Evolutionary conservation across 2,888 invertebrate genomes (phyloP), one percentile per base, ranked within the genome.

Genomic region (Catocala sponsa): DNA sequence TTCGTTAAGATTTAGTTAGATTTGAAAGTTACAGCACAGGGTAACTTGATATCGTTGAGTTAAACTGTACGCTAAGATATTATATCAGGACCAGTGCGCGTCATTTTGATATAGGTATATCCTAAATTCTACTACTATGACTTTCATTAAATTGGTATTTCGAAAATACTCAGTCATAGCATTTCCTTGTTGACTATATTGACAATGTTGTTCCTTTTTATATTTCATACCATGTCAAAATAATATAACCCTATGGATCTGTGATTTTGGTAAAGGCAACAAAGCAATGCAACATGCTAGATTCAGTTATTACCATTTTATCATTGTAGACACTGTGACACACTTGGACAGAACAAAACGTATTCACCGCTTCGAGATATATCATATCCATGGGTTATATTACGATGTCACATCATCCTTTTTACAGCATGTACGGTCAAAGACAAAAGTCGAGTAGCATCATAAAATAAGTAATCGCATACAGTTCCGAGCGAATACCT

Each of bases 1-100:
- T 86, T 77, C 59, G 70, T 81, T 82, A 72, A 73, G 61, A 15
- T 49, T 65, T 63, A 68, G 63, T 69, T 65, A 72, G 62, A 69
- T 76, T 65, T 71, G 63, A 70, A 75, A 80, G 80, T 82, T 84
- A 82, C 84, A 71, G 77, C 78, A 81, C 84, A 84, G 81, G 80
- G 83, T 85, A 76, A 84, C 80, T 79, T 79, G 70, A 79, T 73
- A 68, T 79, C 66, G 57, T 67, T 50, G 60, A 63, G 54, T 68
- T 69, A 52, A 59, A 78, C 69, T 63, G 64, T 75, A 54, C 25
- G 42, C 25, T 59, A 54, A 42, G 11, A 25, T 53, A 4, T 44
- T 53, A 4, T 44, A 42, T 42, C 77, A 68, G 72, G 78, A 81
- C 78, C 81, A 80, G 79, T 80, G 80, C 72, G 73, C 68, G 67